phyloP scores from a whole-genome alignment of 2,888 invertebrate species.

The Hymenopus coronatus region DNA sequence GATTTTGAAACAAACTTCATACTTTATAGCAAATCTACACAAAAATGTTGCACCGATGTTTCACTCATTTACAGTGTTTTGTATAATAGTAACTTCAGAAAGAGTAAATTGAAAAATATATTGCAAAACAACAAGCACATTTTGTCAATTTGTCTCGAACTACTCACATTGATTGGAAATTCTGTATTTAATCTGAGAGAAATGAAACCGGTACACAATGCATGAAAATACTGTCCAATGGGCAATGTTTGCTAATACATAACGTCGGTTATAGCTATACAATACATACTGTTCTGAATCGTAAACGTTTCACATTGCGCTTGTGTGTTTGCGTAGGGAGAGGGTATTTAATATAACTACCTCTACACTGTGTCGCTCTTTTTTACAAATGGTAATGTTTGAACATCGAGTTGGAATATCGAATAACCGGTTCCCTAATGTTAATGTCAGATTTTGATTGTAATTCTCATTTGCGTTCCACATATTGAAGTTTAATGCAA shows the following conservation, averaged over 20 bases:
- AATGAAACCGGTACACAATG: neutral
- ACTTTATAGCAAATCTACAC: too few relatives aligned
- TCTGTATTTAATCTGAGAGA: neutral
- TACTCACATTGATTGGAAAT: neutral
- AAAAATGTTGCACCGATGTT: too few relatives aligned
- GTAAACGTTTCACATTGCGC: neutral
- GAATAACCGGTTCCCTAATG: neutral
- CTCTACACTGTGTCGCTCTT: neutral
- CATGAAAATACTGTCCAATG: neutral
- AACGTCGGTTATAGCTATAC: neutral
- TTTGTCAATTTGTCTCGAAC: neutral
- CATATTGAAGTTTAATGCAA: neutral
- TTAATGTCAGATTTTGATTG: neutral
- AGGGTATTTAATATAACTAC: neutral
- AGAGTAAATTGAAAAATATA: neutral
- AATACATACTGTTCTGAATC: neutral
- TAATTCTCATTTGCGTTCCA: neutral
- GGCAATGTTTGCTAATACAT: neutral
- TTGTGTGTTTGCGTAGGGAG: neutral
- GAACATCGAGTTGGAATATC: neutral
- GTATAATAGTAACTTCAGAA: neutral
- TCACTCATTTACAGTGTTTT: too few relatives aligned
- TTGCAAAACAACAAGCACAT: neutral
- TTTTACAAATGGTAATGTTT: neutral
- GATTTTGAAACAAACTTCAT: too few relatives aligned